Conservation (phyloP, 1,140 invertebrate species). For the Ceratina japonica region DNA sequence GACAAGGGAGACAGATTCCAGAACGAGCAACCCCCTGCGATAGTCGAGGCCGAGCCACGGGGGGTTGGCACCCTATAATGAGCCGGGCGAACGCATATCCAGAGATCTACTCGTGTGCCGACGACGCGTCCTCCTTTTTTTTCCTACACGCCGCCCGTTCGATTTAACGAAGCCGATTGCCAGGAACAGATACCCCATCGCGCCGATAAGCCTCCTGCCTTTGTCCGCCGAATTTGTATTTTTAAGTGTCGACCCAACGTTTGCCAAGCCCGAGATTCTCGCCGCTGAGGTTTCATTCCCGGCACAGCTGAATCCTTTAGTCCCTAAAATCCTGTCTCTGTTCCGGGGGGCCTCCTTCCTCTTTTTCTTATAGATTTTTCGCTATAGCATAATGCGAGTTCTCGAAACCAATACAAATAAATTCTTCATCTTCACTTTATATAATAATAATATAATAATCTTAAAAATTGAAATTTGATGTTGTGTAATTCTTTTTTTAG, state of each 20-base stretch:
- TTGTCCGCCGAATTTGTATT: conserved; percentile 76
- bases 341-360: not conserved
- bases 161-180: not conserved
- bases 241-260: conserved; percentile 64
- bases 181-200: conserved; percentile 61
- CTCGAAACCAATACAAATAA: too few species aligned
- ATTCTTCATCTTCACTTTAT: too few species aligned
- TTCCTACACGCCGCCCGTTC: too few species aligned
- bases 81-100: conserved; percentile 59
- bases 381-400: not conserved
- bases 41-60: conserved; percentile 70
- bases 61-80: conserved; percentile 75
- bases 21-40: conserved; percentile 66
- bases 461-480: not conserved
- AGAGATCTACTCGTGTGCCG: conserved; percentile 59
- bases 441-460: too few species aligned
- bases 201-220: conserved; percentile 71
- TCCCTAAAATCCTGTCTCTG: not conserved
- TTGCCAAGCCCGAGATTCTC: conserved; percentile 69
- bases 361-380: not conserved
- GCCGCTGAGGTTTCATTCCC: conserved; percentile 54
- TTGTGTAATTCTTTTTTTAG: not conserved
- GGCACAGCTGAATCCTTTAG: conserved; percentile 25
- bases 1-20: conserved; percentile 54
- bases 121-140: conserved; percentile 33